Conservation (phyloP, 2,888 invertebrate species). For the Polylopha cassiicola region DNA sequence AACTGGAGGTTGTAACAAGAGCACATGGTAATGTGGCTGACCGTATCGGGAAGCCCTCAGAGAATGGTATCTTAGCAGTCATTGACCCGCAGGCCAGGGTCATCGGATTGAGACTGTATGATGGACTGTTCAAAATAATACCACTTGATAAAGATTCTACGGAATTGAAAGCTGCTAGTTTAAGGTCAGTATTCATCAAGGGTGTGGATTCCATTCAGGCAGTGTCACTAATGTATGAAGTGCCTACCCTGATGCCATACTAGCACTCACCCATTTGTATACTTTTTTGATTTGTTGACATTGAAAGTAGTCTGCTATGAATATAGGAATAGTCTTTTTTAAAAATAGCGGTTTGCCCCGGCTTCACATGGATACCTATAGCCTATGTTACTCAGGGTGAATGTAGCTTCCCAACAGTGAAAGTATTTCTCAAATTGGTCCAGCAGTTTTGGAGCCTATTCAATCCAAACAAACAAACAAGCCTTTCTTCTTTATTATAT, state of each 20-base stretch:
- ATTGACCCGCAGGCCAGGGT: conserved; percentile 97
- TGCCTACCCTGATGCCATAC: too few species aligned
- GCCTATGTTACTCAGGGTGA: too few species aligned
- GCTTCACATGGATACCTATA: too few species aligned
- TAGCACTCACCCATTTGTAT: too few species aligned
- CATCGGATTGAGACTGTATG: conserved; percentile 96
- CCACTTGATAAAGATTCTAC: conserved; percentile 95
- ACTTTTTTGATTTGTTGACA: too few species aligned
- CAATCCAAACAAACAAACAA: too few species aligned
- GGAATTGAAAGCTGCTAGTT: conserved; percentile 93
- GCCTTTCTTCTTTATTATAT: background rate
- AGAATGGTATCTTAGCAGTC: conserved; percentile 96
- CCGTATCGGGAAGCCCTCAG: conserved; percentile 95
- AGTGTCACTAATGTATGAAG: too few species aligned
- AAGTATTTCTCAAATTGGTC: too few species aligned
- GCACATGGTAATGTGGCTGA: conserved; percentile 98
- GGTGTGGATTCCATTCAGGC: too few species aligned
- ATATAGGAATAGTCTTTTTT: conserved; percentile 6
- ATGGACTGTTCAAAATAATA: conserved; percentile 98
- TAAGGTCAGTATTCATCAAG: conserved; percentile 74
- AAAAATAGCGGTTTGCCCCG: background rate
- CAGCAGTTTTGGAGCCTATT: too few species aligned
- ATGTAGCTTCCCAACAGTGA: too few species aligned
- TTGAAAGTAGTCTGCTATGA: too few species aligned
- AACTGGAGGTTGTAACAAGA: conserved; percentile 94